These are phyloP conservation scores for Drosophila anomelani DNA, from an alignment of 2,888 invertebrate species.

Conservation along the genomic window DNA sequence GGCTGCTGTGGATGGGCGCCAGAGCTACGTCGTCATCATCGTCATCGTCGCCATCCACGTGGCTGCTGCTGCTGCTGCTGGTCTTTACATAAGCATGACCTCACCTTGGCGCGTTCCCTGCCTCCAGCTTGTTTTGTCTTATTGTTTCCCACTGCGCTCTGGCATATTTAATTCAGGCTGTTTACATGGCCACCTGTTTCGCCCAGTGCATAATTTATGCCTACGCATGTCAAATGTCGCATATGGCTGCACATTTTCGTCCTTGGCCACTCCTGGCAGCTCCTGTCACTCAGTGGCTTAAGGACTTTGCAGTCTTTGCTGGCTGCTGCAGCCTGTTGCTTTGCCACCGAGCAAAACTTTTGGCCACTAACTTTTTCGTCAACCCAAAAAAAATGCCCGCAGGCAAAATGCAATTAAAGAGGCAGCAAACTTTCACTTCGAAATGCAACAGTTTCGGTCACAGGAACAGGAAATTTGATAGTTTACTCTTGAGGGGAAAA, in stretches of 20 bases:
- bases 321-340: constrained; percentile 47
- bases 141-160: constrained; percentile 43
- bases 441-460: constrained; percentile 31
- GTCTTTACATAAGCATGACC: constrained; percentile 72
- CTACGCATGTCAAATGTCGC: constrained; percentile 48
- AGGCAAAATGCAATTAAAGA: constrained; percentile 46
- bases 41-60: constrained; percentile 41
- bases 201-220: constrained; percentile 49
- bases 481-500: not conserved
- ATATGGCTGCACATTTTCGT: constrained; percentile 41
- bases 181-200: constrained; percentile 51
- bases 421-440: constrained; percentile 9
- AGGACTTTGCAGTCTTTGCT: constrained; percentile 31
- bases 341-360: constrained; percentile 31
- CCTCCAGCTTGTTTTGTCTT: constrained; percentile 8
- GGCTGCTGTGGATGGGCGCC: constrained; percentile 43
- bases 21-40: constrained; percentile 47
- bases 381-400: constrained; percentile 34
- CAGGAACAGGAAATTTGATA: not conserved
- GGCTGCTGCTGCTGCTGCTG: constrained; percentile 41
- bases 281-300: constrained; percentile 51
- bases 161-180: constrained; percentile 44
- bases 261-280: constrained; percentile 28
- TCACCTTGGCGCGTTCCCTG: constrained; percentile 49
- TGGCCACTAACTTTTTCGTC: constrained; percentile 42